phyloP scores from a whole-genome alignment of 2,888 invertebrate genomes.

The Byasa hedistus region DNA sequence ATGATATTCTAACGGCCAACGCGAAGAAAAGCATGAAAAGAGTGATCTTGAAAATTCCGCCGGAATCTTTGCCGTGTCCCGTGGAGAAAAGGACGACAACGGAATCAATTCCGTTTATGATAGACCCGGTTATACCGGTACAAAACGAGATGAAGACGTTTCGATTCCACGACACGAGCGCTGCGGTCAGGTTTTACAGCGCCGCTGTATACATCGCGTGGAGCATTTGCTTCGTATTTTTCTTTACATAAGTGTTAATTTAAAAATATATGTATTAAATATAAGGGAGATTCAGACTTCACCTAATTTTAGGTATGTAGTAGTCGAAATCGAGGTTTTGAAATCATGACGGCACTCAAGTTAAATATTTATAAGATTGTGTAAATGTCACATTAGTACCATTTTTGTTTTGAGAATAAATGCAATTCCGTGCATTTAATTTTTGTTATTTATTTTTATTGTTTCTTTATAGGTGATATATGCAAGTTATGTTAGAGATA shows the following conservation, averaged over 20 bases:
- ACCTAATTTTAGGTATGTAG: slow-evolving; percentile 6
- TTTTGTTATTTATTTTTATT: not conserved
- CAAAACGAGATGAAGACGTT: slow-evolving; percentile 76
- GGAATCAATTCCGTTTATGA: slow-evolving; percentile 56
- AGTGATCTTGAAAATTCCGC: slow-evolving; percentile 63
- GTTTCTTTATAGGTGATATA: not conserved
- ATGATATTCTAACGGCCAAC: slow-evolving; percentile 26
- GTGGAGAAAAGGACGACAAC: slow-evolving; percentile 62
- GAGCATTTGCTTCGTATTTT: slow-evolving; percentile 59
- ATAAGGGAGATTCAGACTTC: slow-evolving; percentile 25
- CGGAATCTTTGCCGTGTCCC: slow-evolving; percentile 69
- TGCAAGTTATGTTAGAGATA: not conserved
- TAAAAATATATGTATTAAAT: slow-evolving; percentile 22
- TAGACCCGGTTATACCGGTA: slow-evolving; percentile 68
- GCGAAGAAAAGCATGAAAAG: slow-evolving; percentile 61
- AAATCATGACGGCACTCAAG: not conserved
- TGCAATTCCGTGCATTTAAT: not conserved
- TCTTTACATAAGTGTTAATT: slow-evolving; percentile 56
- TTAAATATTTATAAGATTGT: slow-evolving; percentile 16
- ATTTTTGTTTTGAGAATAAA: not conserved
- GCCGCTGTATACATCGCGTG: slow-evolving; percentile 48
- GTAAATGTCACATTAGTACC: slow-evolving; percentile 2
- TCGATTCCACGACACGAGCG: slow-evolving; percentile 63
- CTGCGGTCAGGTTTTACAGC: slow-evolving; percentile 38
- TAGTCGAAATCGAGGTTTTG: not conserved